Evolutionary conservation across 2,797 vertebrate species (phyloP).

Genomic region (Chrosomus eos): DNA sequence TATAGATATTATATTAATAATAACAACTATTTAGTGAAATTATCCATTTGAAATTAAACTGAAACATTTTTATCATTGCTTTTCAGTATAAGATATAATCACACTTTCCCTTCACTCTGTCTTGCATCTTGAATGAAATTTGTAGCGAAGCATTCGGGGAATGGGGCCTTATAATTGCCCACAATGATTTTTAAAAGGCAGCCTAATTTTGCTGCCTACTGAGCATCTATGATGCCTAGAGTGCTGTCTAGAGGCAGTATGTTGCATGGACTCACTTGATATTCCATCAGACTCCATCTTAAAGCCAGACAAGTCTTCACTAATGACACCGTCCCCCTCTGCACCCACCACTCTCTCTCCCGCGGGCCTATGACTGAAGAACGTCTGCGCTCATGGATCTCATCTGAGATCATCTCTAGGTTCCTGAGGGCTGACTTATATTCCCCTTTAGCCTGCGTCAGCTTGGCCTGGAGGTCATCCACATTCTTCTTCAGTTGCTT

Average conservation of each 20-base stretch:
- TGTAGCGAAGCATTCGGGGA: too few species aligned
- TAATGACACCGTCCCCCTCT: slow-evolving; percentile 79
- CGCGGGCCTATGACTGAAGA: slow-evolving; percentile 87
- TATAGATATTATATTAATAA: too few species aligned
- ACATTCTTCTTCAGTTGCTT: slow-evolving; percentile 94
- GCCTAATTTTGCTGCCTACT: neutral
- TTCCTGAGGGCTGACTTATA: slow-evolving; percentile 93
- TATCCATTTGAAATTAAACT: too few species aligned
- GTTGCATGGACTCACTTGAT: slow-evolving; percentile 83
- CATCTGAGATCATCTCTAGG: slow-evolving; percentile 94
- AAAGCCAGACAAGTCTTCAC: slow-evolving; percentile 78
- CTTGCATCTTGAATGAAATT: too few species aligned
- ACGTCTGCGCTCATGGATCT: slow-evolving; percentile 92
- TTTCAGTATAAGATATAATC: too few species aligned
- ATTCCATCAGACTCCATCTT: slow-evolving; percentile 86
- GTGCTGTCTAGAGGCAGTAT: neutral
- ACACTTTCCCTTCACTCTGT: too few species aligned
- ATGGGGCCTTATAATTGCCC: neutral
- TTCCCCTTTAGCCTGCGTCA: slow-evolving; percentile 88
- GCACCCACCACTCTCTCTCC: slow-evolving; percentile 90
- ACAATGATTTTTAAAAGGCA: neutral
- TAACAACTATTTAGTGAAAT: too few species aligned
- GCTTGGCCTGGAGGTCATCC: slow-evolving; percentile 90
- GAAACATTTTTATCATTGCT: too few species aligned
- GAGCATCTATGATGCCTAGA: neutral